Percentiles rank a stretch among this genome's conserved stretches.
These are phyloP conservation scores for Leptoteleia sp. DNA, from an alignment of 1,140 invertebrate genomes.

Conservation along the genomic window DNA sequence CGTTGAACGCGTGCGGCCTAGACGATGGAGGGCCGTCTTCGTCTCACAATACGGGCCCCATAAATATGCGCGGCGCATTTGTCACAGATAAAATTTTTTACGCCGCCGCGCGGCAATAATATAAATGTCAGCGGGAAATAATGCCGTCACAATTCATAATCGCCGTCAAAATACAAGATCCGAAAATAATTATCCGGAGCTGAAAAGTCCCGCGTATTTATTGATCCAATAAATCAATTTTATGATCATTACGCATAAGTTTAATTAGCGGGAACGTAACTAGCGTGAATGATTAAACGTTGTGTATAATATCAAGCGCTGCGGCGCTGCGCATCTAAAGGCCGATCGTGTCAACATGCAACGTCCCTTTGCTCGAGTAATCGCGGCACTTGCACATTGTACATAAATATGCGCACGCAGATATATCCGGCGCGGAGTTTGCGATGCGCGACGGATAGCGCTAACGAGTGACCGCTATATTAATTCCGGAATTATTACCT, in stretches of 20 bases:
- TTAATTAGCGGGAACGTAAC: slow-evolving; percentile 61
- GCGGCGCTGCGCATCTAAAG: slow-evolving; percentile 39
- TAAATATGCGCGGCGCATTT: slow-evolving; percentile 44
- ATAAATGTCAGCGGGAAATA: slow-evolving; percentile 48
- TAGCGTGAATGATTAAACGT: slow-evolving; percentile 63
- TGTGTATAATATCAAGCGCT: slow-evolving; percentile 43
- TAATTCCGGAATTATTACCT: slow-evolving; percentile 71
- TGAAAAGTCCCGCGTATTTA: slow-evolving; percentile 59
- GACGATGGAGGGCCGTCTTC: slow-evolving; percentile 8
- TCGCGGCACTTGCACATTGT: slow-evolving; percentile 55
- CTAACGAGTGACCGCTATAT: slow-evolving; percentile 68
- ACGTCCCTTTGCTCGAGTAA: slow-evolving; percentile 53
- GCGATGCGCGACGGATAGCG: slow-evolving; percentile 68
- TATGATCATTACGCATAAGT: slow-evolving; percentile 62
- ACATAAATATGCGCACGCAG: slow-evolving; percentile 58
- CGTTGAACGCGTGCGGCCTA: background rate
- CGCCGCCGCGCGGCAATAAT: slow-evolving; percentile 17
- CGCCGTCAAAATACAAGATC: slow-evolving; percentile 54
- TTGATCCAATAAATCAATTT: slow-evolving; percentile 64
- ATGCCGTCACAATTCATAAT: slow-evolving; percentile 52
- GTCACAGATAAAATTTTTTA: slow-evolving; percentile 36
- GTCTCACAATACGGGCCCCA: slow-evolving; percentile 9
- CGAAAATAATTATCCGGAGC: slow-evolving; percentile 54
- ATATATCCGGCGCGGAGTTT: slow-evolving; percentile 59
- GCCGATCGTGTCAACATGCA: slow-evolving; percentile 57